Base-by-base conservation (phyloP, 1,140 invertebrate species). In the Cylas formicarius region DNA sequence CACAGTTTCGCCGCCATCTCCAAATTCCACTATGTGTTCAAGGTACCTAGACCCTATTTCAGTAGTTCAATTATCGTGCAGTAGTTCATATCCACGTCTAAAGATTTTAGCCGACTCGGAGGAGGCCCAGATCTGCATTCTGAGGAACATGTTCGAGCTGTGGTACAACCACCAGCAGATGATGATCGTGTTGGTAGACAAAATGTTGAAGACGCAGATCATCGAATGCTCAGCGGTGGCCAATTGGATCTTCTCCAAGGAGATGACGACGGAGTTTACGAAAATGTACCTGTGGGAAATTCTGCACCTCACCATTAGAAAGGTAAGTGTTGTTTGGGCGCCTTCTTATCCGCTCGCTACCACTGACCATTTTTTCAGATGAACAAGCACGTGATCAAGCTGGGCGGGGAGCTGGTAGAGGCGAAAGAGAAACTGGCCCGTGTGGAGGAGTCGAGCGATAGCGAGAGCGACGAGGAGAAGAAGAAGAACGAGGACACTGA, bases 281-380 rank as follows among this genome's bases (percentile, higher is more conserved):
- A 92, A 90, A 80, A 78, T 86, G 55, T 96, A 92, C 62, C 77
- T 97, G n/a, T 97, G 94, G 94, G 94, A 98, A 72, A 90, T 97
- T 39, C 70, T 98, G 9, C 92, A 97, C 68, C 69, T 92, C 31
- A 97, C 92, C 1, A 95, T 97, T 45, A 84, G 89, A 53, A 96
- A 97, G 45, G 45, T 48, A 70, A 5, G 6, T 5, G 6, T 32
- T 32, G 29, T 32, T 32, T 32, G 6, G 6, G n/a, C n/a, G 6
- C 6, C 6, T 32, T 7, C 16, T 13, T 7, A 32, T 9, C 18
- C 33, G 18, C 21, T 20, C 7, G 14, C 11, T 11, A 5, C 7
- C 18, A 8, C 23, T 41, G n/a, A 13, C 8, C 18, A 8, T n/a
- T n/a, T 40, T 34, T 34, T 26, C 31, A 48, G 44, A 97, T 96